Base-by-base conservation (phyloP, 2,113 vertebrate species). In the Heteronetta atricapilla region DNA sequence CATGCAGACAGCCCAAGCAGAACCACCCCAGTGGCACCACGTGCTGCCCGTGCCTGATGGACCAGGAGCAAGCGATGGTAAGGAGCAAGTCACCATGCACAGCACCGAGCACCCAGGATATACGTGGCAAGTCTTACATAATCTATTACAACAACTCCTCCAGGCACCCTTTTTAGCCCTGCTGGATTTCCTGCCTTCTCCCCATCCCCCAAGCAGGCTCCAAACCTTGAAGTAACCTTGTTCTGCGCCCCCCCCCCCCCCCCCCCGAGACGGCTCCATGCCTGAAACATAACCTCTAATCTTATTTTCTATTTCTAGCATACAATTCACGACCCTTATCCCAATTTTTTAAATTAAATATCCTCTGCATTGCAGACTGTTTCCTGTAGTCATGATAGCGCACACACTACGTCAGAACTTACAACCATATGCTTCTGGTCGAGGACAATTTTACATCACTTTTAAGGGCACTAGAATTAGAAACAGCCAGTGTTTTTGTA, bases 221-320 rank as follows among this genome's bases (percentile, higher is more conserved):
- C 83, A 93, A 95, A 96, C 96, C 96, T 96, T 96, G 92, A 92
- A 94, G 93, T 95, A 96, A 97, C 96, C 95, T 96, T 97, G 96
- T 42, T 95, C 87, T 94, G 73, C 72, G 68, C 64, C 9, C 38
- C 70, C 82, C 87, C 25, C 52, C 68, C n/a, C 38, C 70, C 82
- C 87, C 25, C 52, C 68, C n/a, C 21, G 90, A 95, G 93, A 86
- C 92, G 55, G 94, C 83, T 94, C 90, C 93, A 85, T 86, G 93
- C 81, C 94, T 96, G 95, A 97, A 96, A 97, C 94, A 95, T 92
- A 96, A 96, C 94, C 96, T 95, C 95, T 97, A 97, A 96, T 95
- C 96, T 96, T 96, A 96, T 95, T 96, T 97, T 94, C 96, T 97
- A 96, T 97, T 97, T 96, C 91, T 92, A 94, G 94, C 94, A 17